These are phyloP conservation scores for Pygmarrhopalites habei DNA, from an alignment of 1,140 invertebrate species.

Conservation along the genomic window DNA sequence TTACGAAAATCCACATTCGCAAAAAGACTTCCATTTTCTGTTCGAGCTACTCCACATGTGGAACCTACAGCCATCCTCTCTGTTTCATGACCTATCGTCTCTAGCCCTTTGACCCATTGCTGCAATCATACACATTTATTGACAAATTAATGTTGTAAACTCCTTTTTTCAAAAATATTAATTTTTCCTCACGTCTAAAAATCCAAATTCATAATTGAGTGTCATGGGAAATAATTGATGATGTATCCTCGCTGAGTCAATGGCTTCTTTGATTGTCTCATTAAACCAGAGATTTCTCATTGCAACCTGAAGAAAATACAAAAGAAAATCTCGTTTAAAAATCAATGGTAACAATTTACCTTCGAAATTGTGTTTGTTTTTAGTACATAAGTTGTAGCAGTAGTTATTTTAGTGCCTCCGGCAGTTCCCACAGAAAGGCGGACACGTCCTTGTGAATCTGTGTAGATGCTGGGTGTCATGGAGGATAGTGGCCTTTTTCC, in stretches of 20 bases:
- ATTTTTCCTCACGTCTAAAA: background rate
- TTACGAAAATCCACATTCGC: slow-evolving; percentile 77
- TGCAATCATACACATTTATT: no score
- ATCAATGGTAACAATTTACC: background rate
- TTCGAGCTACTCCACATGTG: slow-evolving; percentile 58
- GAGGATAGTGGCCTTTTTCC: slow-evolving; percentile 86
- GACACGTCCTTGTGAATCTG: slow-evolving; percentile 62
- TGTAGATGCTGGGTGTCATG: slow-evolving; percentile 78
- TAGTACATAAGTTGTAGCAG: slow-evolving; percentile 64
- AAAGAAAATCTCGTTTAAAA: no score
- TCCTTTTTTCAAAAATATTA: no score
- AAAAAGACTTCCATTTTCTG: slow-evolving; percentile 55
- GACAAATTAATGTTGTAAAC: no score
- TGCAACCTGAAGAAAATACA: no score
- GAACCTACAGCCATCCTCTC: no score
- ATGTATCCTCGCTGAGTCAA: slow-evolving; percentile 80
- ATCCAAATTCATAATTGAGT: slow-evolving; percentile 60
- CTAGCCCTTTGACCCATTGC: slow-evolving; percentile 58
- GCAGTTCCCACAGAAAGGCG: slow-evolving; percentile 76
- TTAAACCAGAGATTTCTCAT: slow-evolving; percentile 78
- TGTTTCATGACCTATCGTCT: slow-evolving; percentile 58
- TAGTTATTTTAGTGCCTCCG: slow-evolving; percentile 85
- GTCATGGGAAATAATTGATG: slow-evolving; percentile 85
- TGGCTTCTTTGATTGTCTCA: no score
- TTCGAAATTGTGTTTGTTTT: no score